These are phyloP conservation scores for Blennius ocellaris DNA, from an alignment of 2,113 vertebrate species.

Conservation along the genomic window DNA sequence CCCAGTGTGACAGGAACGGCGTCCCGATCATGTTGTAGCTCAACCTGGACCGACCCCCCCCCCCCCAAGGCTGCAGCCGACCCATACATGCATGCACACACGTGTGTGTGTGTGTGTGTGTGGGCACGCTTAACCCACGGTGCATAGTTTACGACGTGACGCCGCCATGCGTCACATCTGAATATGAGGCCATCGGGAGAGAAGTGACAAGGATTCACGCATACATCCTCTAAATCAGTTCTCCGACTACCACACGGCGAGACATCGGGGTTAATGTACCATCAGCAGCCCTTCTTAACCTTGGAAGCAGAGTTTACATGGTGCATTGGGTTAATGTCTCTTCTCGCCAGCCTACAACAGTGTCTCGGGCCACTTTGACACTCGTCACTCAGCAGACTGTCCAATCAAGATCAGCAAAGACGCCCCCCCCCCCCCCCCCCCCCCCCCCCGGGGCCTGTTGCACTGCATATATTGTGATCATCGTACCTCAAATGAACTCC, in stretches of 20 bases:
- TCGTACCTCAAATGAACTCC: conserved; percentile 22
- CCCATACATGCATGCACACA: conserved; percentile 14
- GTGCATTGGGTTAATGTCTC: conserved; percentile 46
- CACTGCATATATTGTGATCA: conserved; percentile 25
- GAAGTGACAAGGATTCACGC: conserved; percentile 4
- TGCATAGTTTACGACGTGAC: conserved; percentile 42
- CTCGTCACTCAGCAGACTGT: conserved; percentile 44
- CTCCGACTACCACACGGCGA: conserved; percentile 25
- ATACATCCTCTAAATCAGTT: conserved; percentile 48
- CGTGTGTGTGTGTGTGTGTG: conserved; percentile 21
- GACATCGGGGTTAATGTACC: conserved; percentile 65
- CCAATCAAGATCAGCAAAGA: conserved; percentile 30
- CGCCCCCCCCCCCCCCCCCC: too few species aligned
- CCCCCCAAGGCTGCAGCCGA: conserved; percentile 37
- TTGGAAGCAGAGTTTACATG: conserved; percentile 25
- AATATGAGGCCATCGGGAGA: conserved; percentile 18
- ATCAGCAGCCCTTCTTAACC: conserved; percentile 65
- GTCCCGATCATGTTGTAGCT: conserved; percentile 32
- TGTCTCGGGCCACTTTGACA: conserved; percentile 20
- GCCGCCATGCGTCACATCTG: conserved; percentile 37
- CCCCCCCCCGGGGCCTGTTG: too few species aligned
- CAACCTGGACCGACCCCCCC: conserved; percentile 33
- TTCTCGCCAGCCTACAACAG: conserved; percentile 29
- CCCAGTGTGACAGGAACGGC: conserved; percentile 12
- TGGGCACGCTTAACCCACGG: background rate